Percentiles rank a stretch among this genome's conserved stretches.
Conservation (phyloP, 2,113 vertebrate genomes). For the Peromyscus polionotus region DNA sequence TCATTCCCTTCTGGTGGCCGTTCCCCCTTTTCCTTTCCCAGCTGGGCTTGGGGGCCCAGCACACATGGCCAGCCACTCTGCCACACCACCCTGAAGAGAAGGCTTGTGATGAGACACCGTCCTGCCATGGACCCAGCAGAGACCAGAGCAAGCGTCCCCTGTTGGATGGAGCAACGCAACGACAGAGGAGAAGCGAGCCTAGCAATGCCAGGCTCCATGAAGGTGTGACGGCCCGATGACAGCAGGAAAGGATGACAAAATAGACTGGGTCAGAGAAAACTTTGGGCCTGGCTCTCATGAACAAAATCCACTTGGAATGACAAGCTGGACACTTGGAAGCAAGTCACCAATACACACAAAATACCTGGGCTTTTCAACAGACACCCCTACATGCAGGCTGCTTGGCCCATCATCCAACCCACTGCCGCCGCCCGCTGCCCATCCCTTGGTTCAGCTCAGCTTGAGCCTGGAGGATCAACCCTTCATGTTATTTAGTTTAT, state of each 20-base stretch:
- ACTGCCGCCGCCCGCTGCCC: slow-evolving; percentile 73
- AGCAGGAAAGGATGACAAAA: slow-evolving; percentile 64
- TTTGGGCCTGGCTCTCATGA: slow-evolving; percentile 59
- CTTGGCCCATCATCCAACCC: slow-evolving; percentile 77
- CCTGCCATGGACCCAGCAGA: slow-evolving; percentile 56
- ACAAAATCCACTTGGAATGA: slow-evolving; percentile 76
- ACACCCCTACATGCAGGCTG: slow-evolving; percentile 78
- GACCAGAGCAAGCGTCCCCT: slow-evolving; percentile 59
- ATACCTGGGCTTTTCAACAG: slow-evolving; percentile 71
- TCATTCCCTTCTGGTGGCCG: slow-evolving; percentile 62
- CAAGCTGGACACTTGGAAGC: slow-evolving; percentile 82
- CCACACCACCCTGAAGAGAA: slow-evolving; percentile 72
- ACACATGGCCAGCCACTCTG: slow-evolving; percentile 48
- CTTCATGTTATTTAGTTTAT: slow-evolving; percentile 72
- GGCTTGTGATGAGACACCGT: slow-evolving; percentile 61
- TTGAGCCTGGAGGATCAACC: slow-evolving; percentile 75
- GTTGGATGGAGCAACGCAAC: slow-evolving; percentile 49
- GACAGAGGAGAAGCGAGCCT: slow-evolving; percentile 51
- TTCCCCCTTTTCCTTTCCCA: slow-evolving; percentile 57
- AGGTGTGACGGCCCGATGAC: slow-evolving; percentile 45
- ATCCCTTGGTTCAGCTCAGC: slow-evolving; percentile 73
- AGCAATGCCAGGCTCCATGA: slow-evolving; percentile 52
- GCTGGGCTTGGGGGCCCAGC: slow-evolving; percentile 56
- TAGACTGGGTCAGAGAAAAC: slow-evolving; percentile 60
- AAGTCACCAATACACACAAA: slow-evolving; percentile 75